Percentiles rank a stretch among this genome's conserved stretches.
Evolutionary conservation across 2,797 vertebrate species (phyloP).

Genomic region (Antennarius maculatus): DNA sequence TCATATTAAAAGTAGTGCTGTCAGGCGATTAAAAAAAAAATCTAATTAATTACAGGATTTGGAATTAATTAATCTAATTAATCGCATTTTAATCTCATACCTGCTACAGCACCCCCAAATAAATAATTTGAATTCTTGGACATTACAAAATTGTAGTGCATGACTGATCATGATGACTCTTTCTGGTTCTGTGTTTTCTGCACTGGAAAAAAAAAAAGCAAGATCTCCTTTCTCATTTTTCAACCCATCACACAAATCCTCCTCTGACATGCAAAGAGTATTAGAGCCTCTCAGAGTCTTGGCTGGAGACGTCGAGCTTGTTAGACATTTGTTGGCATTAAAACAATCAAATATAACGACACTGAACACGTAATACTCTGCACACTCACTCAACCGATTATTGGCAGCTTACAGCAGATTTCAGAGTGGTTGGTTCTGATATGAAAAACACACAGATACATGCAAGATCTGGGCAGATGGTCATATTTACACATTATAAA

Average conservation of each 20-base stretch:
- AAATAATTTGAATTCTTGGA: too few species aligned
- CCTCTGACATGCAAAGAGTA: background rate
- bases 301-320: background rate
- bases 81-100: too few species aligned
- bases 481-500: background rate
- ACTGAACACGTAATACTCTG: background rate
- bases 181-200: too few species aligned
- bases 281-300: background rate
- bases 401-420: background rate
- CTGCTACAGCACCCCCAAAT: too few species aligned
- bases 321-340: background rate
- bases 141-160: too few species aligned
- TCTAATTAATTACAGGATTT: too few species aligned
- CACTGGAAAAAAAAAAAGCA: too few species aligned
- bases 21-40: too few species aligned
- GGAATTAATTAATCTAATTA: too few species aligned
- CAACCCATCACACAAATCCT: too few species aligned
- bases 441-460: background rate
- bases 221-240: too few species aligned
- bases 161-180: background rate
- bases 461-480: background rate
- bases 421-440: background rate
- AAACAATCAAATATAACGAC: background rate
- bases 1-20: background rate
- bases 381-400: background rate